Percentiles rank a stretch among this genome's conserved stretches.
Evolutionary conservation across 2,888 invertebrate genomes (phyloP).

Genomic region (Antheraea yamamai): DNA sequence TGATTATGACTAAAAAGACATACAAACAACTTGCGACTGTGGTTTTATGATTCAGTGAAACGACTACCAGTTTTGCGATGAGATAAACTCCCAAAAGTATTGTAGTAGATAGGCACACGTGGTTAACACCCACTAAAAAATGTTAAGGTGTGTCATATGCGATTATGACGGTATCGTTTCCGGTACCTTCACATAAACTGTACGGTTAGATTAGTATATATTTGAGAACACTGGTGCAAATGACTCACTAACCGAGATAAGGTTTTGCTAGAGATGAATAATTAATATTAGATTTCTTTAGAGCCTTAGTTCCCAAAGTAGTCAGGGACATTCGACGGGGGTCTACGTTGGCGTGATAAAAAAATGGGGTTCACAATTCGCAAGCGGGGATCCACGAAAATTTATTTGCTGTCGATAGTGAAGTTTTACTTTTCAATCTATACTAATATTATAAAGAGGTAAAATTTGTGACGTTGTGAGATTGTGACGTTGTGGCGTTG

Average conservation of each 20-base stretch:
- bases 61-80: conserved; percentile 18
- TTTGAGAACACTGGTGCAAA: not conserved
- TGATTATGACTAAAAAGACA: conserved; percentile 17
- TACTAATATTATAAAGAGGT: too few species aligned
- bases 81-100: conserved; percentile 17
- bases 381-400: too few species aligned
- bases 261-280: not conserved
- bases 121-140: conserved; percentile 12
- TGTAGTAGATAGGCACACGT: conserved; percentile 13
- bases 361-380: too few species aligned
- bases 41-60: conserved; percentile 20
- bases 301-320: too few species aligned
- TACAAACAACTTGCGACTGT: conserved; percentile 15
- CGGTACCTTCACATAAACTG: not conserved
- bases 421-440: too few species aligned
- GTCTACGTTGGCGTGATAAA: too few species aligned
- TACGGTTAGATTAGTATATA: not conserved
- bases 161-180: conserved; percentile 7
- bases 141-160: conserved; percentile 9
- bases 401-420: too few species aligned
- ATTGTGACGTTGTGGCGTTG: too few species aligned
- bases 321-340: too few species aligned
- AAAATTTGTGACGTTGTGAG: too few species aligned
- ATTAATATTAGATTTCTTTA: not conserved
- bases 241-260: not conserved